Conservation (phyloP, 1,140 invertebrate species). For the Myzus persicae region DNA sequence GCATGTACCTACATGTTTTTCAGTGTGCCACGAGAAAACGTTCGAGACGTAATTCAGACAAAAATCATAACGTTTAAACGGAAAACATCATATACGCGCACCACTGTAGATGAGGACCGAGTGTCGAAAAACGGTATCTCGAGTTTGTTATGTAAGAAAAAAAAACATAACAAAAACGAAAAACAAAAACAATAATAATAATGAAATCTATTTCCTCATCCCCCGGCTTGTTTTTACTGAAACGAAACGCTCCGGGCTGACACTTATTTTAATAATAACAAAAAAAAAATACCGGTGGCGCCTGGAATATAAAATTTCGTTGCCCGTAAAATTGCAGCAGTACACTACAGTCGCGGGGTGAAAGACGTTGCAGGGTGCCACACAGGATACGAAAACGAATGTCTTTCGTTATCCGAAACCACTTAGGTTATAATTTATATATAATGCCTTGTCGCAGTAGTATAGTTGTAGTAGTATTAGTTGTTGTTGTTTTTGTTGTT, state of each 20-base stretch:
- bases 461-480: background rate
- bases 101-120: no score
- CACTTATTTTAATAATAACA: slow-evolving; percentile 52
- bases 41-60: background rate
- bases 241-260: slow-evolving; percentile 26
- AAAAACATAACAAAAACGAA: background rate
- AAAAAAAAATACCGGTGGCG: slow-evolving; percentile 52
- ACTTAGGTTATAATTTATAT: slow-evolving; percentile 57
- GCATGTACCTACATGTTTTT: background rate
- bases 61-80: background rate
- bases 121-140: background rate
- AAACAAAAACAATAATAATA: background rate
- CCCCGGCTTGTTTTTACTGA: background rate
- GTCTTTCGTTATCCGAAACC: slow-evolving; percentile 57
- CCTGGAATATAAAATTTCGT: slow-evolving; percentile 50
- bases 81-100: background rate
- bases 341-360: background rate
- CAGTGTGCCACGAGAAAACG: background rate
- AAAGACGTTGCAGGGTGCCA: background rate
- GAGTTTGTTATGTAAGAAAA: background rate
- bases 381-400: slow-evolving; percentile 34
- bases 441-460: slow-evolving; percentile 17
- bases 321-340: slow-evolving; percentile 19
- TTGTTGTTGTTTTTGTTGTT: slow-evolving; percentile 37
- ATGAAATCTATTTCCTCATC: slow-evolving; percentile 5